Percentiles rank a stretch among this genome's conserved stretches.
These are phyloP conservation scores for Mizuhopecten yessoensis DNA, from an alignment of 1,140 invertebrate genomes.

Conservation along the genomic window DNA sequence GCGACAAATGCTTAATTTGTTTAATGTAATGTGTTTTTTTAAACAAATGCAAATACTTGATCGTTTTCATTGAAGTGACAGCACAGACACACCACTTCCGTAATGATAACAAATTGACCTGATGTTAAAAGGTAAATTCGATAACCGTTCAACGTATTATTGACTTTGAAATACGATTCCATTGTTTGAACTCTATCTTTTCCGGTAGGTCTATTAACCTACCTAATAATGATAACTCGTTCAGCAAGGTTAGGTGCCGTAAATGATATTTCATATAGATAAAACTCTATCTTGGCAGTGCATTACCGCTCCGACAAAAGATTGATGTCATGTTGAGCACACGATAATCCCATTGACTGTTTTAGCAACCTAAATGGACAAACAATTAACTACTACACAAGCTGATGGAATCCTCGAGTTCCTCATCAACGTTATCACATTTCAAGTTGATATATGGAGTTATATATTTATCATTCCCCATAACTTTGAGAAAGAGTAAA, in stretches of 20 bases:
- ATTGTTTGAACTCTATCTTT: neutral
- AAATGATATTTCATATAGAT: neutral
- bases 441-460: too few relatives aligned
- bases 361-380: neutral
- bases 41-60: too few relatives aligned
- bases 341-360: neutral
- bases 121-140: neutral
- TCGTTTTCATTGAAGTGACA: too few relatives aligned
- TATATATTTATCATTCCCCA: too few relatives aligned
- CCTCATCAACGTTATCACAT: neutral
- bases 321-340: neutral
- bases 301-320: neutral
- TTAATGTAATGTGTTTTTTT: neutral
- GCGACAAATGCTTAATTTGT: too few relatives aligned
- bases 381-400: neutral
- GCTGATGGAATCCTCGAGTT: neutral
- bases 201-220: neutral
- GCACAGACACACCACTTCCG: neutral
- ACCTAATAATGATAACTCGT: neutral
- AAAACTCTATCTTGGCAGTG: neutral
- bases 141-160: neutral
- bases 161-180: conserved; percentile 12
- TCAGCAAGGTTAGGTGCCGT: neutral
- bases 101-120: neutral
- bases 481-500: too few relatives aligned